Base-by-base conservation (phyloP, 2,888 invertebrate genomes). In the Rotaria socialis region DNA sequence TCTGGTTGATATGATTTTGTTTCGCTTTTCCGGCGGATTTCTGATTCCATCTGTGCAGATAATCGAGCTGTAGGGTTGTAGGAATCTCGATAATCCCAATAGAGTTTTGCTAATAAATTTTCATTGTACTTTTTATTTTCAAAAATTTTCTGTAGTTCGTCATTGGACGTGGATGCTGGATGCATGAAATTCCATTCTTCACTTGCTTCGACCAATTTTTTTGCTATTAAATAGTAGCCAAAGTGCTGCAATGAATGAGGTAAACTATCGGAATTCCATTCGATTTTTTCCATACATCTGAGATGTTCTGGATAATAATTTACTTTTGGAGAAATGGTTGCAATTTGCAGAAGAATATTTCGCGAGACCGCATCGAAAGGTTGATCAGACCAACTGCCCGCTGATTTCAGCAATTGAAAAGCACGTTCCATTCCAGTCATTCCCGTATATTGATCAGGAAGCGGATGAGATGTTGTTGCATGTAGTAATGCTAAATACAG, bases 361-460 rank as follows among this genome's bases (percentile, higher is more conserved):
- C 19, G 43, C 0, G 80, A 0, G 24, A 80, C 3, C 3, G 24
- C 8, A 47, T 80, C 80, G n/a, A 24, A 80, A 8, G 80, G 47
- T 80, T 80, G 80, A 47, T 80, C n/a, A 47, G 80, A 47, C 80
- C 80, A 80, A 47, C 43, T 47, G n/a, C 80, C 80, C 3, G 47
- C 80, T 47, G 80, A 80, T 22, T 80, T 2, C 22, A 80, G 14
- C 8, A 80, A 80, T 80, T 80, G 80, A 80, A 80, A 80, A 1
- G 80, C 11, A 80, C 80, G 80, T 80, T 80, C 80, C 80, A 80
- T 80, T 1, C 80, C 80, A n/a, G 80, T 80, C 80, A 80, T 80
- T 80, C 80, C 43, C 8, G 80, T 80, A 47, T 80, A 80, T 43
- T 11, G 43, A 80, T 80, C 80, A 0, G 80, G 80, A 5, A 80